These are phyloP conservation scores for Pilophorus perplexus DNA, from an alignment of 2,888 invertebrate genomes.

Conservation along the genomic window DNA sequence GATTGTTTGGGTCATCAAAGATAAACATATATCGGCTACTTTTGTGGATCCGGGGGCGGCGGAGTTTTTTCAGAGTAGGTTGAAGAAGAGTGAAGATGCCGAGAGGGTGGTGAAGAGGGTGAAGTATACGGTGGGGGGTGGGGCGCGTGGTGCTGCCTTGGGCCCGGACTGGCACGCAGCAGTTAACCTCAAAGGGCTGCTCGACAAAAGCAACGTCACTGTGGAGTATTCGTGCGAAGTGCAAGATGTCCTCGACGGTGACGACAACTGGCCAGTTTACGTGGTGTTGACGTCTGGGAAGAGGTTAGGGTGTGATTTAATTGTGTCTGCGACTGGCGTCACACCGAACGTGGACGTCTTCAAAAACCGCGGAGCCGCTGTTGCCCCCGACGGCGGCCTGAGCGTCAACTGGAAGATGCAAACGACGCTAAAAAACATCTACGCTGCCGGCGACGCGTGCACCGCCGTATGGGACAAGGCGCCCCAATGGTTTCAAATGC, in stretches of 20 bases:
- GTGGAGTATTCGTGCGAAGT: conserved; percentile 56
- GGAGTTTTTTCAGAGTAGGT: conserved; percentile 73
- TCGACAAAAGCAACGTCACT: conserved; percentile 52
- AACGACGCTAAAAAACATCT: conserved; percentile 74
- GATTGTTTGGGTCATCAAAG: conserved; percentile 91
- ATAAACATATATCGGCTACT: conserved; percentile 86
- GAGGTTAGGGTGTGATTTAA: conserved; percentile 76
- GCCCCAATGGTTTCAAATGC: conserved; percentile 89
- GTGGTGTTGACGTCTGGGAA: conserved; percentile 72
- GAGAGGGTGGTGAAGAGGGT: neutral
- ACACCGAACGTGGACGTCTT: conserved; percentile 57
- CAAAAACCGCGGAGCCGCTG: conserved; percentile 52
- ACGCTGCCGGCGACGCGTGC: conserved; percentile 95
- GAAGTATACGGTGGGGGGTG: conserved; percentile 57
- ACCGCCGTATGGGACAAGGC: conserved; percentile 72
- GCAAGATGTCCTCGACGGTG: conserved; percentile 58
- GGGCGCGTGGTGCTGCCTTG: conserved; percentile 76
- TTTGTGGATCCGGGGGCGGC: conserved; percentile 96
- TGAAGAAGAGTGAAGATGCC: conserved; percentile 51
- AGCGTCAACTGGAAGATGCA: conserved; percentile 81
- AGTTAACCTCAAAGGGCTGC: conserved; percentile 60
- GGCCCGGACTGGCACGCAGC: conserved; percentile 94
- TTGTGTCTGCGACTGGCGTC: conserved; percentile 96
- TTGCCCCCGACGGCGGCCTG: conserved; percentile 75
- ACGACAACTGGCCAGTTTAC: conserved; percentile 64